Base-by-base conservation (phyloP, 2,888 invertebrate species). In the Meganola albula region DNA sequence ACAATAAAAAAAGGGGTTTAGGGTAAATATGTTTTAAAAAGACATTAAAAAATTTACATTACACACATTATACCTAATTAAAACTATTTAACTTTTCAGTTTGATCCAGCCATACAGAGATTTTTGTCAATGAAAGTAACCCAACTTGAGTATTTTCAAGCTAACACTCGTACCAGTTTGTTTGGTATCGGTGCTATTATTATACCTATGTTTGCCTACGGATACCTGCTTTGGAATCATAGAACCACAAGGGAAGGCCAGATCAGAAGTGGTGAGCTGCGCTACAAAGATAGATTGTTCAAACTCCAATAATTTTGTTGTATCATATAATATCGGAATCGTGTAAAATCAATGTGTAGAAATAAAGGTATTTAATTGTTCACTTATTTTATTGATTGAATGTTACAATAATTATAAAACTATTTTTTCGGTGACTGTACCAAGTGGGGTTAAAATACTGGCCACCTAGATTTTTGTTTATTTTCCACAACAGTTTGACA, bases 81-180 rank as follows among this genome's bases (percentile, higher is more conserved):
- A 16, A 16, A 16, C 16, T 16, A 31, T 26, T 34, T 38, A 34
- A 16, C 25, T 59, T 89, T 89, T 48, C 76, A 96, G 96, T 93
- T 95, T 68, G 96, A 96, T 73, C 78, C 91, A n/a, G 92, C 91
- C 6, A 48, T 95, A 2, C 91, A 93, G 56, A 89, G 93, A 31
- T 94, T 89, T 63, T 82, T 90, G 63, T 88, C 95, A 0, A 89
- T 94, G 90, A 89, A 89, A 67, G 88, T 88, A 0, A 88, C 88
- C 4, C 76, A 88, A 29, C 88, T 84, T 43, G 90, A 93, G 0
- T 82, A 90, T 58, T 94, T 94, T 63, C 88, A 87, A 58, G 90
- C 93, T 1, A 91, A 89, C 13, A 74, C 79, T 1, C 89, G 82
- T 41, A 87, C 89, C 2, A 74, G 88, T 37, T 48, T 87, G 21